Evolutionary conservation across 2,888 invertebrate species (phyloP), one percentile per base, ranked within the genome.

Genomic region (Nowickia ferox): DNA sequence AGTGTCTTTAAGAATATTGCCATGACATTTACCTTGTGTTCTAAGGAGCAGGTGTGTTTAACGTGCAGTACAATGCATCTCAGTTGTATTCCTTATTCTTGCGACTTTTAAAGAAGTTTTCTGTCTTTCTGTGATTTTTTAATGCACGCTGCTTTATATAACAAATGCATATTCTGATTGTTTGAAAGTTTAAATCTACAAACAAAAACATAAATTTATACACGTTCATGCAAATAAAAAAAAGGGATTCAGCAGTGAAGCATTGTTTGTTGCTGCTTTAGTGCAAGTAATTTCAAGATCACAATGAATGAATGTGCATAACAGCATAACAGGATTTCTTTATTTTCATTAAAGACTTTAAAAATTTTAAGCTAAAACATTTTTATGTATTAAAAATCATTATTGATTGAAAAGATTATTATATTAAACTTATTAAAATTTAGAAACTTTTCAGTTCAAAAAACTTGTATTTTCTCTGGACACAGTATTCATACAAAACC

Each of bases 81-180:
- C 17, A 10, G 53, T 38, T 13, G 63, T 44, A 6, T 71, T 68
- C 15, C 46, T 17, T 48, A 30, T 30, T 30, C 30, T 5, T 22
- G 15, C 22, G 46, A 22, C 30, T 38, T 46, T 38, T 55, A 8
- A 40, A 63, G 40, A 57, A 40, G 0, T 59, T 46, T 81, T 22
- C 48, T 76, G 51, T 84, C 71, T 71, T 84, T 80, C 6, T 10
- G 46, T 76, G 71, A 84, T 84, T 84, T 76, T 30, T n/a, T 2
- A 78, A 76, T 61, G 19, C 22, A 19, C 69, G 55, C 44, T 69
- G 11, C 44, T 81, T 81, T 61, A 38, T 75, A 69, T 55, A 61
- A 69, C 38, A 71, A 75, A 81, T 68, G 46, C 61, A 69, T 68
- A 46, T 69, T 57, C 44, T 53, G 11, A 13, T 61, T 69, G 68